A percentile compares a stretch with the other conserved stretches of the same genome.
phyloP scores from a whole-genome alignment of 2,888 invertebrate genomes.

The Tiphia femorata region DNA sequence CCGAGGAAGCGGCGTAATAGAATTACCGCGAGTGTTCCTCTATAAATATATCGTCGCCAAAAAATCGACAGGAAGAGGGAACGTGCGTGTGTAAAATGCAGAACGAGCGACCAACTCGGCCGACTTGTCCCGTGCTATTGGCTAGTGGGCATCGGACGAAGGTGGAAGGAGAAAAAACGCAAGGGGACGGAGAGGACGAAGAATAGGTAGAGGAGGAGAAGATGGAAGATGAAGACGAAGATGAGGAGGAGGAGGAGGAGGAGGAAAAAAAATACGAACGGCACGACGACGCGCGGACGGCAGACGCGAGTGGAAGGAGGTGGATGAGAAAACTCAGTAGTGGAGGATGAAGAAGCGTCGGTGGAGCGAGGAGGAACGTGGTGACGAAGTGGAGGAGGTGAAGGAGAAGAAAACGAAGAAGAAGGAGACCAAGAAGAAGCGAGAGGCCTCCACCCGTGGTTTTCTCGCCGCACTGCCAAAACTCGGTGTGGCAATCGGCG shows the following conservation, averaged over 20 bases:
- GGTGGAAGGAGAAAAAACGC: not conserved
- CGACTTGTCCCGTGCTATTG: not conserved
- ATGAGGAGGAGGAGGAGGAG: not conserved
- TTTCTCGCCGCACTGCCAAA: conserved; percentile 45
- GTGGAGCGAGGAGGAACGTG: not conserved
- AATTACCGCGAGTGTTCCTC: too few relatives aligned
- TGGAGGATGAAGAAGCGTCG: not conserved
- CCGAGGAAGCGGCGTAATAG: not conserved
- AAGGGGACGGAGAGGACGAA: not conserved
- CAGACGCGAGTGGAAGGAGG: too few relatives aligned
- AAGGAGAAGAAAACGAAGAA: conserved; percentile 5
- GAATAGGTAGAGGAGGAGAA: not conserved
- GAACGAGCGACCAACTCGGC: too few relatives aligned
- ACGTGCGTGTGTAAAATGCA: too few relatives aligned
- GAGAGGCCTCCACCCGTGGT: conserved; percentile 16
- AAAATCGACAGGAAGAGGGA: too few relatives aligned
- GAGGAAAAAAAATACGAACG: not conserved
- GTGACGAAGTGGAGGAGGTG: not conserved
- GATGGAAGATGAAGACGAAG: not conserved
- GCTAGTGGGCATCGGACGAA: not conserved
- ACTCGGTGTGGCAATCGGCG: conserved; percentile 54
- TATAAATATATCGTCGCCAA: too few relatives aligned
- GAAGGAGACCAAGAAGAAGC: not conserved
- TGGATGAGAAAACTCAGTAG: too few relatives aligned
- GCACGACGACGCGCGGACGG: too few relatives aligned